Evolutionary conservation across 2,888 invertebrate species (phyloP).

Genomic region (Lepetodrilus schrolli): DNA sequence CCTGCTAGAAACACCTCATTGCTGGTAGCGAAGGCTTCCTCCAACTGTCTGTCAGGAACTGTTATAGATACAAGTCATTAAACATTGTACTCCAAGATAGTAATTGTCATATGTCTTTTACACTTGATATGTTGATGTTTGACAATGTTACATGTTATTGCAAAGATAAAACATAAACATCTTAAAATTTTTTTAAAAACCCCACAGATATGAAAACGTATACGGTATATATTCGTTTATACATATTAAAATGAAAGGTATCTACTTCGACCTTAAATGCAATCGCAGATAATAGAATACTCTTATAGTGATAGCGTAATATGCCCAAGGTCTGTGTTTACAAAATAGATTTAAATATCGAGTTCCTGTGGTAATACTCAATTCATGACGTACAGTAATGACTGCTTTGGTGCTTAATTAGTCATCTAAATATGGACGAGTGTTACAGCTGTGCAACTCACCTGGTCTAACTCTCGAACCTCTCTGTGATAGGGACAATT

Average conservation of each 20-base stretch:
- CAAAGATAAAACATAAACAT: not conserved
- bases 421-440: not conserved
- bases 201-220: not conserved
- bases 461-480: not conserved
- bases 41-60: conserved; percentile 46
- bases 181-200: not conserved
- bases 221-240: no score
- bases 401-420: not conserved
- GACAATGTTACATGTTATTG: not conserved
- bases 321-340: no score
- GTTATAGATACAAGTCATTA: not conserved
- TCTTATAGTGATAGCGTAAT: no score
- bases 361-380: no score
- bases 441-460: not conserved
- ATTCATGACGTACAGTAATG: no score
- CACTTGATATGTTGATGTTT: no score
- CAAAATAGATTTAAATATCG: no score
- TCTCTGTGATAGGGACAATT: not conserved
- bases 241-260: no score
- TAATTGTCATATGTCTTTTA: not conserved
- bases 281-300: no score
- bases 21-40: conserved; percentile 49
- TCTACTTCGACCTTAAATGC: no score
- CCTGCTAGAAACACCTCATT: conserved; percentile 59
- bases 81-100: not conserved